Conservation (phyloP, 2,888 invertebrate species). For the Rhopalosiphum nymphaeae region DNA sequence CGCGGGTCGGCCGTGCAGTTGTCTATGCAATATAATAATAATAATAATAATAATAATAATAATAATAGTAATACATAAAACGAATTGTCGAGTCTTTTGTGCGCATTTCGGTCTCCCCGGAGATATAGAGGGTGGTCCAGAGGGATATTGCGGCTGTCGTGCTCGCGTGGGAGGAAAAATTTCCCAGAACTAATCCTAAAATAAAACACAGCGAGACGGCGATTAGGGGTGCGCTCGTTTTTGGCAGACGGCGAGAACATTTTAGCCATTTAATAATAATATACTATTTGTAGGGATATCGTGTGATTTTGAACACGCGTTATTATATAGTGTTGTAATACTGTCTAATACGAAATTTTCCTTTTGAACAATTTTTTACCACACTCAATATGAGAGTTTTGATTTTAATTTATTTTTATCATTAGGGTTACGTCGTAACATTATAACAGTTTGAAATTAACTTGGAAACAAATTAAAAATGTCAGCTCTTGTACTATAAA, state of each 20-base stretch:
- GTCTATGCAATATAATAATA: neutral
- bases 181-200: constrained; percentile 7
- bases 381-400: neutral
- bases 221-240: neutral
- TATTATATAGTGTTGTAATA: neutral
- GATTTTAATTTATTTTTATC: neutral
- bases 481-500: neutral
- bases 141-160: neutral
- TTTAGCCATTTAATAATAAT: neutral
- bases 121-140: neutral
- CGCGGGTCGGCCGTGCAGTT: neutral
- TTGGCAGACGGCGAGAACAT: neutral
- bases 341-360: neutral
- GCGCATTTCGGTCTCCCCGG: neutral
- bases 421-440: too few relatives aligned
- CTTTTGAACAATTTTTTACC: neutral
- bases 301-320: neutral
- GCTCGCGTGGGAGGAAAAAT: neutral
- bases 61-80: neutral
- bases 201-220: neutral
- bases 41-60: neutral
- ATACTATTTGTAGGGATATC: neutral
- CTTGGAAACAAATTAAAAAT: neutral
- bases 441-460: neutral
- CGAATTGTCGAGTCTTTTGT: neutral